Base-by-base conservation (phyloP, 2,888 invertebrate genomes). In the Drosophila rubida region DNA sequence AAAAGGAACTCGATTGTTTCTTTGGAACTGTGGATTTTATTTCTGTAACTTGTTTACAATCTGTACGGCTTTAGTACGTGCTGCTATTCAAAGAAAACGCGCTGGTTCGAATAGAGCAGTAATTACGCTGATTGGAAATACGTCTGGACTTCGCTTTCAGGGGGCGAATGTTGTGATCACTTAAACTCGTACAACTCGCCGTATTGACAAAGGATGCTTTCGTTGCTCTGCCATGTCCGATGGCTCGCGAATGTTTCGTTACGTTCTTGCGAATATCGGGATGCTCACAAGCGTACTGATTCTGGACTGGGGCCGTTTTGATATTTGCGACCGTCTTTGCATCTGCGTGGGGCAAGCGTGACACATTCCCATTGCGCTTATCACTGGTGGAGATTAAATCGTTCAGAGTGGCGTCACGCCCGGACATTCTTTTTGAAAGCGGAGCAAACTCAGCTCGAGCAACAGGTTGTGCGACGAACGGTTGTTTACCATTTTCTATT, bases 11-110 rank as follows among this genome's bases (percentile, higher is more conserved):
- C n/a, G n/a, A 2, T 22, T 2, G 22, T 22, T 22, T 0, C 1
- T n/a, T n/a, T n/a, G n/a, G n/a, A n/a, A n/a, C n/a, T n/a, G n/a
- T n/a, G n/a, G n/a, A n/a, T n/a, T n/a, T n/a, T n/a, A n/a, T n/a
- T n/a, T n/a, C n/a, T n/a, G n/a, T n/a, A n/a, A n/a, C n/a, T n/a
- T n/a, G n/a, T n/a, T n/a, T n/a, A n/a, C n/a, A n/a, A n/a, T n/a
- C n/a, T n/a, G n/a, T n/a, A n/a, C n/a, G n/a, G n/a, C n/a, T n/a
- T n/a, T n/a, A 32, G 11, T 19, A 49, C 1, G 32, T 49, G 8
- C 19, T 49, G 22, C 48, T 19, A 5, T 48, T 32, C 22, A 48
- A 48, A 4, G 30, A 19, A 48, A 48, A 48, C 2, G 48, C n/a
- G 22, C 49, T 48, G 8, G 19, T 16, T 8, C 4, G n/a, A 2